phyloP scores from a whole-genome alignment of 2,888 invertebrate genomes.

The Drosophila hamatofila region DNA sequence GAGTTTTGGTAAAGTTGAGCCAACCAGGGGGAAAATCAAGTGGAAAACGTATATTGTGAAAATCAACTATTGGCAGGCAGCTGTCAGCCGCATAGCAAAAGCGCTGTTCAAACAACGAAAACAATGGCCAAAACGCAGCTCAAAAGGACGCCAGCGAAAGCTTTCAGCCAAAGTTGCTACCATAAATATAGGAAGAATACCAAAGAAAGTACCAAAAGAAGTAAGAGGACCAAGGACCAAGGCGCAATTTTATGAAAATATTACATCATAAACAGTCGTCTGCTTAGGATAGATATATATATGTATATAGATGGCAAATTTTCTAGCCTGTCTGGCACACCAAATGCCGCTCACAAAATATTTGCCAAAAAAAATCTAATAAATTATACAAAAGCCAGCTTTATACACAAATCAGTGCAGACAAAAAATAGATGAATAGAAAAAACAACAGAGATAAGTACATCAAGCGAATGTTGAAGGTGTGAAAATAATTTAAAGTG shows the following conservation, averaged over 20 bases:
- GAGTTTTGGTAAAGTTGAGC: slow-evolving; percentile 27
- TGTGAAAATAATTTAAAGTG: slow-evolving; percentile 5
- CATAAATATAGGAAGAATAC: slow-evolving; percentile 32
- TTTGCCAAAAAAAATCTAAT: slow-evolving; percentile 68
- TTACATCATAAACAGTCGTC: slow-evolving; percentile 74
- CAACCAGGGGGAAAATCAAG: slow-evolving; percentile 73
- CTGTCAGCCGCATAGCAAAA: slow-evolving; percentile 72
- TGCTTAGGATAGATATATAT: slow-evolving; percentile 6
- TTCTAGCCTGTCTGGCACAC: slow-evolving; percentile 47
- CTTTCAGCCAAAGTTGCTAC: slow-evolving; percentile 49
- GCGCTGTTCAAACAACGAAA: slow-evolving; percentile 66
- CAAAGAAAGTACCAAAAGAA: neutral
- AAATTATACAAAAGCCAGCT: slow-evolving; percentile 61
- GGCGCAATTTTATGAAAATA: slow-evolving; percentile 67
- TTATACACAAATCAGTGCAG: slow-evolving; percentile 15
- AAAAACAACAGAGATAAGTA: slow-evolving; percentile 1
- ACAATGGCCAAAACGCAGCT: slow-evolving; percentile 60
- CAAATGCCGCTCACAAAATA: slow-evolving; percentile 68
- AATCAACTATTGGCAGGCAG: slow-evolving; percentile 81
- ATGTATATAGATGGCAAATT: slow-evolving; percentile 12
- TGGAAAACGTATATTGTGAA: slow-evolving; percentile 74
- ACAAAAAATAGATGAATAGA: neutral
- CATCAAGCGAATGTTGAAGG: neutral
- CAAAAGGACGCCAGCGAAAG: slow-evolving; percentile 48
- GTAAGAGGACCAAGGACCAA: neutral